phyloP scores from a whole-genome alignment of 2,113 vertebrate genomes.

The Brachyhypopomus gauderio region DNA sequence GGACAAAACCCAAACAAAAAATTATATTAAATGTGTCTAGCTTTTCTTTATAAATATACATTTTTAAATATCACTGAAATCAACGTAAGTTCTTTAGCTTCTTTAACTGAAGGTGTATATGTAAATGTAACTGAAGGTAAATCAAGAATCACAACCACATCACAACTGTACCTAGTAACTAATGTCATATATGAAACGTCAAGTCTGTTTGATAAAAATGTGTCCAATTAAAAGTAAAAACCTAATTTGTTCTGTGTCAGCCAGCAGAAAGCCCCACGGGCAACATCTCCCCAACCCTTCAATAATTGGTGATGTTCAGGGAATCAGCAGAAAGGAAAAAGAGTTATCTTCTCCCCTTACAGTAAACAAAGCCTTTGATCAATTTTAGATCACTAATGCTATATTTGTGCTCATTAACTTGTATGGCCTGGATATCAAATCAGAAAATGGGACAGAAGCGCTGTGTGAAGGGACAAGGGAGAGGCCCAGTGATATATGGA shows the following conservation, averaged over 20 bases:
- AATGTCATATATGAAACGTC: not conserved
- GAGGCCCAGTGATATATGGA: conserved; percentile 18
- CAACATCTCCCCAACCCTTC: not conserved
- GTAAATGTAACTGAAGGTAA: not conserved
- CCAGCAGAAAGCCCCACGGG: not conserved
- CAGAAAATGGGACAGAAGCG: conserved; percentile 38
- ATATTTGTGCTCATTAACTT: conserved; percentile 20
- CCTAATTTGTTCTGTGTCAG: conserved; percentile 4
- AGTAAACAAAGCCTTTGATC: conserved; percentile 47
- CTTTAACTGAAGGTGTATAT: not conserved
- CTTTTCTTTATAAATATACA: too few species aligned
- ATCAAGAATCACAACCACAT: not conserved
- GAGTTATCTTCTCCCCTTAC: conserved; percentile 18
- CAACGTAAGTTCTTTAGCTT: not conserved
- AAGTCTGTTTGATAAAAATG: conserved; percentile 23
- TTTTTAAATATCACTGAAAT: not conserved
- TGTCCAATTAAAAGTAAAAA: conserved; percentile 10
- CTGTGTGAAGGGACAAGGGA: conserved; percentile 27
- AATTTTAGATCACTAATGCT: conserved; percentile 25
- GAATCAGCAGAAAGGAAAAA: conserved; percentile 22
- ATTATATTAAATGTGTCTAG: not conserved
- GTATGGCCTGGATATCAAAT: conserved; percentile 27
- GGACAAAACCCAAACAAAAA: not conserved
- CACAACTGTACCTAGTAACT: not conserved
- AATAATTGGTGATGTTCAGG: conserved; percentile 37